Percentiles rank a stretch among this genome's conserved stretches.
These are phyloP conservation scores for Limnephilus auricula DNA, from an alignment of 2,888 invertebrate species.

Conservation along the genomic window DNA sequence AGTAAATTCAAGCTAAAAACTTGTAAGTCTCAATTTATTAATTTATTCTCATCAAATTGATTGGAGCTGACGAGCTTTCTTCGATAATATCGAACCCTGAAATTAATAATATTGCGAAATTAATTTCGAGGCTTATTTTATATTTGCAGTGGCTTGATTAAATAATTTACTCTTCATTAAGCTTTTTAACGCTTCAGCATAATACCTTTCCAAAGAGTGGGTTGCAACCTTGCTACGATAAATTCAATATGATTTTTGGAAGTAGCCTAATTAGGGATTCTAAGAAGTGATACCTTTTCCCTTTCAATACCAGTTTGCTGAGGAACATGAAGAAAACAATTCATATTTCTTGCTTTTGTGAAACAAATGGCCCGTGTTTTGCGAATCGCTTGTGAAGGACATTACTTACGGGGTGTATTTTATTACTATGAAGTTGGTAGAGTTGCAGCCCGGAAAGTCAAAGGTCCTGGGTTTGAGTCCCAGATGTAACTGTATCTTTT, in stretches of 20 bases:
- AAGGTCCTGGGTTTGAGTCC: no score
- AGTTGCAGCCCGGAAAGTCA: no score
- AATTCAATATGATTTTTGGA: background rate
- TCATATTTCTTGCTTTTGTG: no score
- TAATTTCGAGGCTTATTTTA: background rate
- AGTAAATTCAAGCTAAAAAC: background rate
- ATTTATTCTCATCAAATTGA: slow-evolving; percentile 31
- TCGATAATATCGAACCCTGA: background rate
- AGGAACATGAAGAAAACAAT: no score
- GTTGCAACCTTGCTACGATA: background rate
- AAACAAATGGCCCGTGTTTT: no score
- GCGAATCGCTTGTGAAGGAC: no score
- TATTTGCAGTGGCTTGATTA: background rate
- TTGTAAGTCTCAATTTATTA: slow-evolving; percentile 10
- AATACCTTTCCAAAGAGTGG: background rate
- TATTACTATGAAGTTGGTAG: no score
- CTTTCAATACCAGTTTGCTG: no score
- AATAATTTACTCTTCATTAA: background rate
- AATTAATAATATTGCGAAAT: background rate
- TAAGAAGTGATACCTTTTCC: background rate
- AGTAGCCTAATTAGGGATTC: background rate
- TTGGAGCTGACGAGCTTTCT: slow-evolving; percentile 4
- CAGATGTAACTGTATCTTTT: no score
- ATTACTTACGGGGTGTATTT: no score
- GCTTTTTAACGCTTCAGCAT: slow-evolving; percentile 2